Percentiles rank a stretch among this genome's conserved stretches.
These are phyloP conservation scores for Eclectus roratus DNA, from an alignment of 2,113 vertebrate species.

Conservation along the genomic window DNA sequence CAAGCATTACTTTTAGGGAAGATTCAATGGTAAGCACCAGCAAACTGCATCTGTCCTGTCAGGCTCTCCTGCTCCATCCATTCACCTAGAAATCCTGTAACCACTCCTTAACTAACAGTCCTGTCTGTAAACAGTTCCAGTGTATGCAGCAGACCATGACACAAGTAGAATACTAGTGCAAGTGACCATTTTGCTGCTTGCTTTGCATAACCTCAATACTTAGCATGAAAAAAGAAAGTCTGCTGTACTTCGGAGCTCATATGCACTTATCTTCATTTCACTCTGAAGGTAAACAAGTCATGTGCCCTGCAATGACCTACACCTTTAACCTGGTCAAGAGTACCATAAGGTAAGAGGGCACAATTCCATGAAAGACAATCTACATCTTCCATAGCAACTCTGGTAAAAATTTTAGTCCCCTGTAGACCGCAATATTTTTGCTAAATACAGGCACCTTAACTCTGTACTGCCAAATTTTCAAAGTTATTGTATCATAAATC, in stretches of 20 bases:
- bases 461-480: neutral
- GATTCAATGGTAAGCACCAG: neutral
- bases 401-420: neutral
- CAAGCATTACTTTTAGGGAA: neutral
- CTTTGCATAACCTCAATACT: neutral
- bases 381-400: neutral
- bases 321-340: neutral
- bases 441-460: neutral
- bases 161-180: neutral
- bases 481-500: neutral
- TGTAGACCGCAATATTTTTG: neutral
- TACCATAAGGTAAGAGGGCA: neutral
- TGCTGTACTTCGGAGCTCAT: neutral
- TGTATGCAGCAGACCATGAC: neutral
- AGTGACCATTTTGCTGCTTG: neutral
- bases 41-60: neutral
- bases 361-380: neutral
- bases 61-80: neutral
- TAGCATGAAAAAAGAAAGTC: neutral
- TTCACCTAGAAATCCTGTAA: neutral
- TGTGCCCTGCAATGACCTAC: neutral
- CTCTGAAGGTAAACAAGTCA: neutral
- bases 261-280: neutral
- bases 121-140: neutral
- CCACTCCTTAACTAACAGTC: neutral